These are phyloP conservation scores for Camelus bactrianus DNA, from an alignment of 2,113 vertebrate genomes.

Conservation along the genomic window DNA sequence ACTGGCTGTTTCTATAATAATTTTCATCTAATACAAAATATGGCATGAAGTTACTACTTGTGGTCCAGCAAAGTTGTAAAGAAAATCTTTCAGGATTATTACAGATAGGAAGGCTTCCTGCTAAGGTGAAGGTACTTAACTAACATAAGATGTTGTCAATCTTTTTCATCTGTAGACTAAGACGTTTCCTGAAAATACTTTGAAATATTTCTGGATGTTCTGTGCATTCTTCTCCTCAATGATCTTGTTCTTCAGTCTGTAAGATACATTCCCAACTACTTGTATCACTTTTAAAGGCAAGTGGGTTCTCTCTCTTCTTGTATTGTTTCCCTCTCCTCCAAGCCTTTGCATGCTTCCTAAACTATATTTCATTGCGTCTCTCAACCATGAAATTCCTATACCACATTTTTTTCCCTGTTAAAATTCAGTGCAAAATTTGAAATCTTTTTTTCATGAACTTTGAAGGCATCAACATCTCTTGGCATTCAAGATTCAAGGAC, in stretches of 20 bases:
- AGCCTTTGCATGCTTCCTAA: not conserved
- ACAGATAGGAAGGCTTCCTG: not conserved
- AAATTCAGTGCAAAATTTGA: not conserved
- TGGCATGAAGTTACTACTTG: not conserved
- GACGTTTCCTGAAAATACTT: not conserved
- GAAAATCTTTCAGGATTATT: not conserved
- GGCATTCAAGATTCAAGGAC: not conserved
- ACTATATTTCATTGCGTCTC: not conserved
- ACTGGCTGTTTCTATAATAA: not conserved
- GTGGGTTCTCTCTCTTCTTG: not conserved
- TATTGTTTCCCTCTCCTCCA: not conserved
- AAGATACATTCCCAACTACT: not conserved
- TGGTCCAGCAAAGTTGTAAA: not conserved
- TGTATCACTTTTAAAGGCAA: not conserved
- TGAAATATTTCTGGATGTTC: not conserved
- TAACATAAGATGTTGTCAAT: not conserved
- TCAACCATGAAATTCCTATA: not conserved
- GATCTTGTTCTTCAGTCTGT: not conserved
- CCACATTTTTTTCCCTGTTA: not conserved
- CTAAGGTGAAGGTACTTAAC: not conserved
- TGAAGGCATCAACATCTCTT: not conserved
- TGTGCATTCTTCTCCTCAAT: not conserved
- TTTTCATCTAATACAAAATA: not conserved
- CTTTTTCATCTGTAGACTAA: not conserved
- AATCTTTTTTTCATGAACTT: not conserved